Conservation (phyloP, 2,113 vertebrate species). For the Melozone crissalis region DNA sequence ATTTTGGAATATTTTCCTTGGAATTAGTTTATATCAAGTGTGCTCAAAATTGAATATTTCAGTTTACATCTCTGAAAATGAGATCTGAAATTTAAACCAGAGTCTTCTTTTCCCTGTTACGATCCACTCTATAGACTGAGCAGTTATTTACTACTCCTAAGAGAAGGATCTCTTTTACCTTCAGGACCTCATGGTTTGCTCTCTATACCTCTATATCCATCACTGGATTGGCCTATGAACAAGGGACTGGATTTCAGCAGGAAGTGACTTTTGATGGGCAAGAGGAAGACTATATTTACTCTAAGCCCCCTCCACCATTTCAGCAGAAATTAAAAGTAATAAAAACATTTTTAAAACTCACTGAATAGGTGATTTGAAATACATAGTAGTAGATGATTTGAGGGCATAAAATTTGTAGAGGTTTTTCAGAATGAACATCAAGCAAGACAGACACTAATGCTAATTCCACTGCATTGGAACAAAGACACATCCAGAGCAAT, state of each 20-base stretch:
- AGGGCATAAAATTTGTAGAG: background rate
- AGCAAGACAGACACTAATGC: background rate
- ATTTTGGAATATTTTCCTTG: background rate
- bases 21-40: background rate
- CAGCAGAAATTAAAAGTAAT: background rate
- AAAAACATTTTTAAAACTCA: background rate
- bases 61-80: background rate
- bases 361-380: background rate
- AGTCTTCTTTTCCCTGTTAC: background rate
- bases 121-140: background rate
- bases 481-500: background rate
- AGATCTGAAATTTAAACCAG: background rate
- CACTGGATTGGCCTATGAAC: background rate
- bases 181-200: background rate
- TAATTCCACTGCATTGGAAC: background rate
- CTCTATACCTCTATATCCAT: background rate
- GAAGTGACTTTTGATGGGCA: background rate
- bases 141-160: background rate
- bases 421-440: background rate
- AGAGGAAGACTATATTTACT: background rate
- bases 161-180: background rate
- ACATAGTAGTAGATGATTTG: background rate
- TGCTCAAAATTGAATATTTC: background rate
- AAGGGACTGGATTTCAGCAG: background rate
- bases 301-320: background rate